Percentiles rank a stretch among this genome's conserved stretches.
Evolutionary conservation across 2,797 vertebrate species (phyloP).

Genomic region (Numenius phaeopus): DNA sequence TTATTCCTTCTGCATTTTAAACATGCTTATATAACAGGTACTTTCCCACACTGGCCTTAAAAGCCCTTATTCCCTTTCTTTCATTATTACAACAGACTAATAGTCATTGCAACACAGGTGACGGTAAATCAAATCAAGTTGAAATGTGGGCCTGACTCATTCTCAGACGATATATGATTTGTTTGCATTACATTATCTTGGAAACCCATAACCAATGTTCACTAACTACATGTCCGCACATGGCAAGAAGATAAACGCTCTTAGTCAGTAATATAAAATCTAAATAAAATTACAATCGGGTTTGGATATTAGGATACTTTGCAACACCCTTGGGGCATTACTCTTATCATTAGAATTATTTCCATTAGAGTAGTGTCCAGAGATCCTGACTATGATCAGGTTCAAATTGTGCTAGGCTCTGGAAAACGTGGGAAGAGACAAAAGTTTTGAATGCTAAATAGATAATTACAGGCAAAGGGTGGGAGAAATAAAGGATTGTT

Average conservation of each 20-base stretch:
- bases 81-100: slow-evolving; percentile 62
- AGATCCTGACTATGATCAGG: slow-evolving; percentile 42
- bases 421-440: slow-evolving; percentile 59
- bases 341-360: slow-evolving; percentile 59
- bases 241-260: slow-evolving; percentile 51
- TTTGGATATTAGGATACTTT: slow-evolving; percentile 63
- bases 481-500: slow-evolving; percentile 45
- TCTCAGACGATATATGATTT: slow-evolving; percentile 62
- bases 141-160: slow-evolving; percentile 51
- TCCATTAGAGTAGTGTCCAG: slow-evolving; percentile 56
- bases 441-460: slow-evolving; percentile 50
- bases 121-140: slow-evolving; percentile 54
- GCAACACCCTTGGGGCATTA: slow-evolving; percentile 39
- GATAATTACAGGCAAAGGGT: slow-evolving; percentile 54
- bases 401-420: slow-evolving; percentile 35
- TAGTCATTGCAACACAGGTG: slow-evolving; percentile 58
- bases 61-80: slow-evolving; percentile 21
- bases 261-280: slow-evolving; percentile 63
- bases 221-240: slow-evolving; percentile 52
- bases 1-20: slow-evolving; percentile 28
- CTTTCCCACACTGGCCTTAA: slow-evolving; percentile 46
- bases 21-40: slow-evolving; percentile 48
- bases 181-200: slow-evolving; percentile 70
- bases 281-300: slow-evolving; percentile 59
- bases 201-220: slow-evolving; percentile 58